These are phyloP conservation scores for Brienomyrus brachyistius DNA, from an alignment of 2,113 vertebrate genomes.

Conservation along the genomic window DNA sequence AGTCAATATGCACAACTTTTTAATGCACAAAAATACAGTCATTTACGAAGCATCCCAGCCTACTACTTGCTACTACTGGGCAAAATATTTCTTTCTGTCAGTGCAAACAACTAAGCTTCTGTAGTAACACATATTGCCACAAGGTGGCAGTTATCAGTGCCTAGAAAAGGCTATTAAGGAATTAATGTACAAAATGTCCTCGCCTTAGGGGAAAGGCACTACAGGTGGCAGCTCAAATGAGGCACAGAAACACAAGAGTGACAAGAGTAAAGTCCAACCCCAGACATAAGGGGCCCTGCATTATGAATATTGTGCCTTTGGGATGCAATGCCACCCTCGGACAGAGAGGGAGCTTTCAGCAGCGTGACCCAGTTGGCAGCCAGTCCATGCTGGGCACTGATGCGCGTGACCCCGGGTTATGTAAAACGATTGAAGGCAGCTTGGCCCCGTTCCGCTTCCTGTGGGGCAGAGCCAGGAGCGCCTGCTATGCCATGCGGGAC, in stretches of 20 bases:
- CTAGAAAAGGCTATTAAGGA: neutral
- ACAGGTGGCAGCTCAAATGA: neutral
- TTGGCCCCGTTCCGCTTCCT: neutral
- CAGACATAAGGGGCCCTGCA: neutral
- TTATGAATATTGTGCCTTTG: neutral
- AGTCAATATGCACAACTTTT: neutral
- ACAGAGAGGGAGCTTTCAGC: neutral
- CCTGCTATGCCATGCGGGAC: constrained; percentile 7
- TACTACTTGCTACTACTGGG: neutral
- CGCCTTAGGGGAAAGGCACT: neutral
- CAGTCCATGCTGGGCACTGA: neutral
- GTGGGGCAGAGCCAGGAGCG: neutral
- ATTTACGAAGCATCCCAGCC: neutral
- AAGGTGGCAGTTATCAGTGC: constrained; percentile 39
- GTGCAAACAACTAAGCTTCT: neutral
- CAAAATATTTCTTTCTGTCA: neutral
- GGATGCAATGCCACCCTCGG: neutral
- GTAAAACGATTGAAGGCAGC: neutral
- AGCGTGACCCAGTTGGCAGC: neutral
- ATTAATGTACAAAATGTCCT: neutral
- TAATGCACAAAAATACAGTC: neutral
- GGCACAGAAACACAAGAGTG: neutral
- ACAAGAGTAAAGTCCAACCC: neutral
- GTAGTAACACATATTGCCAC: constrained; percentile 32
- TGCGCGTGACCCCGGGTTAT: neutral